phyloP scores from a whole-genome alignment of 2,113 vertebrate genomes.

The Indri indri region DNA sequence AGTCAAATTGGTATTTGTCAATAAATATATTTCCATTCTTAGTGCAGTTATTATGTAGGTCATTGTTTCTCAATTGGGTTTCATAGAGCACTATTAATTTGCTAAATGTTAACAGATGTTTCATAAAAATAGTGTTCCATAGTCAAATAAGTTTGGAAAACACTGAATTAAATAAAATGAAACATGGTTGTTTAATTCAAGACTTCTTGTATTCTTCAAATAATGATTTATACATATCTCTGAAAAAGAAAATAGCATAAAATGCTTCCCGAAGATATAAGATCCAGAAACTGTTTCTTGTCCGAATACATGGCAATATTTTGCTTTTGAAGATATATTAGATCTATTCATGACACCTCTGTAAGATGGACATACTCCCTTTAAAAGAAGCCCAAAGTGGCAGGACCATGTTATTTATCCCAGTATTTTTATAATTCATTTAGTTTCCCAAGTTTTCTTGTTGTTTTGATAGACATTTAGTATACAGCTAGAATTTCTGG shows the following conservation, averaged over 20 bases:
- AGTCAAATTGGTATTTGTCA: background rate
- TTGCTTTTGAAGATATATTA: background rate
- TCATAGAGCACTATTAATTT: background rate
- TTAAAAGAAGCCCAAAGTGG: background rate
- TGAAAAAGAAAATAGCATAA: background rate
- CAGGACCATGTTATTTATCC: background rate
- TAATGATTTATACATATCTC: background rate
- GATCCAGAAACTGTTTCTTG: background rate
- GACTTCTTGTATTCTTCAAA: background rate
- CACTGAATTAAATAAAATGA: background rate
- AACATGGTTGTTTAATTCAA: background rate
- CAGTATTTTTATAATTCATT: background rate
- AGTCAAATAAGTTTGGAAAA: slow-evolving; percentile 11
- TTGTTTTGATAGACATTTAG: background rate
- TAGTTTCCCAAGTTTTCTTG: background rate
- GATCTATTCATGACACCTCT: background rate
- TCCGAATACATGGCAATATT: background rate
- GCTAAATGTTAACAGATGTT: slow-evolving; percentile 40
- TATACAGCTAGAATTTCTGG: background rate
- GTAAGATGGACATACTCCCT: background rate
- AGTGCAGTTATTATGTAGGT: slow-evolving; percentile 1
- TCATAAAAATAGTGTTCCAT: background rate
- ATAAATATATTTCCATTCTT: background rate
- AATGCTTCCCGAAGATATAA: background rate
- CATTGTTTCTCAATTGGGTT: background rate